phyloP scores from a whole-genome alignment of 2,797 vertebrate species.

The Bovichtus variegatus region DNA sequence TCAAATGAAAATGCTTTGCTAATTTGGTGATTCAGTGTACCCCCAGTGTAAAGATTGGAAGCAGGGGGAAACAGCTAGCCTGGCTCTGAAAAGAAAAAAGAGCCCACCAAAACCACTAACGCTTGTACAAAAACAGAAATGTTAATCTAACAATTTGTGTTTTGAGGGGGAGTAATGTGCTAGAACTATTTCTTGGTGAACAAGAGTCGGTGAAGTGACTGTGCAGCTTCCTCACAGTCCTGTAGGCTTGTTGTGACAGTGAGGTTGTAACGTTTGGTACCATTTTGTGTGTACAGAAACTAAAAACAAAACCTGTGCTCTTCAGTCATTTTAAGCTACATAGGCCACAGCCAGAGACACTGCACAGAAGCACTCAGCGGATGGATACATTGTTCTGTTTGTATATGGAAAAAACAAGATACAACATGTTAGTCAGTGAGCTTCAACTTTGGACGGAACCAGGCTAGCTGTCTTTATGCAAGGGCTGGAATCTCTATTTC shows the following conservation, averaged over 20 bases:
- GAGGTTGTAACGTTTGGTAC: background rate
- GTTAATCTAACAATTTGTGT: background rate
- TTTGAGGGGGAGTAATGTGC: background rate
- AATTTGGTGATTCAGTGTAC: constrained; percentile 18
- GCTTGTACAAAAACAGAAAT: background rate
- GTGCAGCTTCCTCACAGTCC: too few relatives aligned
- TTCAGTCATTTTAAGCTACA: too few relatives aligned
- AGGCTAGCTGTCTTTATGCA: too few relatives aligned
- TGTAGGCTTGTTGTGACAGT: background rate
- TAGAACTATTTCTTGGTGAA: background rate
- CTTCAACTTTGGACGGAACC: too few relatives aligned
- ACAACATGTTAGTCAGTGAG: too few relatives aligned
- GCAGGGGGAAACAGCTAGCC: background rate
- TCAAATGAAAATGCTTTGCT: constrained; percentile 16
- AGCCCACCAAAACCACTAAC: too few relatives aligned
- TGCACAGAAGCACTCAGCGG: too few relatives aligned
- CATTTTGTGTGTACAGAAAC: background rate
- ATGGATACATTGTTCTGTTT: too few relatives aligned
- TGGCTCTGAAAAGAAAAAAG: too few relatives aligned
- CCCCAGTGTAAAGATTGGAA: background rate
- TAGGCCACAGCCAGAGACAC: too few relatives aligned
- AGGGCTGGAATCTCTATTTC: too few relatives aligned
- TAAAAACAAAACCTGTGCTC: background rate
- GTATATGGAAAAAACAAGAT: too few relatives aligned
- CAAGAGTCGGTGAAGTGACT: background rate